Conservation (phyloP, 1,140 invertebrate genomes). For the Meloidogyne hapla region DNA sequence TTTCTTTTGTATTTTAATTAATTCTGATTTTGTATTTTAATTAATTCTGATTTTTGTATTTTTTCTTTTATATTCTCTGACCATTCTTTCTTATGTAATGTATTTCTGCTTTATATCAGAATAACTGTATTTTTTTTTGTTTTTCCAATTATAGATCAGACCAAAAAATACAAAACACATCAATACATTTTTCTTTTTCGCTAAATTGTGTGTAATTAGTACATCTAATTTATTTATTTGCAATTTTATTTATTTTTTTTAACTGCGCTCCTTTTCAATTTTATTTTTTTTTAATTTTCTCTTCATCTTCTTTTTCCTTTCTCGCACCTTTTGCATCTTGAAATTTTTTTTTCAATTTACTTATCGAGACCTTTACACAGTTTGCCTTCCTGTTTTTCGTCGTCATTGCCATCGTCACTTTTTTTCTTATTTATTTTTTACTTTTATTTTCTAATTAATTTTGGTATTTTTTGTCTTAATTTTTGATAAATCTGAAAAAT, state of each 20-base stretch:
- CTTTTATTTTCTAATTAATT: background rate
- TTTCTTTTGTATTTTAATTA: too few species aligned
- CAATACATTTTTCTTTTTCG: background rate
- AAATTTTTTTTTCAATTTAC: background rate
- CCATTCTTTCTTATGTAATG: background rate
- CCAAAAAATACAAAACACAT: background rate
- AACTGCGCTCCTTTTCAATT: constrained; percentile 1
- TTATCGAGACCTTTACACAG: background rate
- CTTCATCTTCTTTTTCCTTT: background rate
- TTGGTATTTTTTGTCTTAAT: background rate
- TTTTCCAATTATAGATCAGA: background rate
- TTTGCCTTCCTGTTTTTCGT: background rate
- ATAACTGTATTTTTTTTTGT: too few species aligned
- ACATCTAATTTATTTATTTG: background rate
- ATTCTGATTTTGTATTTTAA: too few species aligned
- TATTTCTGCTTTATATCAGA: too few species aligned
- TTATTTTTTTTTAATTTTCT: background rate
- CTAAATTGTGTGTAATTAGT: background rate
- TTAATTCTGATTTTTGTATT: background rate
- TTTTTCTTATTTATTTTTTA: background rate
- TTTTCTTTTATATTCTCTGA: background rate
- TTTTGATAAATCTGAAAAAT: too few species aligned
- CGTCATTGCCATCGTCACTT: background rate
- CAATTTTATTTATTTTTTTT: constrained; percentile 1
- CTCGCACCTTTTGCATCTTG: background rate